A percentile compares a stretch with the other conserved stretches of the same genome.
phyloP scores from a whole-genome alignment of 2,113 vertebrate genomes.

The Calidris pygmaea region DNA sequence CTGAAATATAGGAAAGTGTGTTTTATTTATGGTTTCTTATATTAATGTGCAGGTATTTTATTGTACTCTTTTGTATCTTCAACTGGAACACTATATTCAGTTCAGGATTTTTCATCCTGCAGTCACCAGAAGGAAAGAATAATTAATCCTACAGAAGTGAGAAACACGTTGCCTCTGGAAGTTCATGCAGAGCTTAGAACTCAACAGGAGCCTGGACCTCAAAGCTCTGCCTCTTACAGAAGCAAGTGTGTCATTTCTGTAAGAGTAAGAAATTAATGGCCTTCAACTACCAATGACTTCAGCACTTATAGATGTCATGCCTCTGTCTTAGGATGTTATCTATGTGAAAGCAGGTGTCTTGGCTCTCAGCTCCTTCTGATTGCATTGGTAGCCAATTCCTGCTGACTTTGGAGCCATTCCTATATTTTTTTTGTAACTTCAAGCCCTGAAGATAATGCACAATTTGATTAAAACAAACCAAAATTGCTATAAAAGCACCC shows the following conservation, averaged over 20 bases:
- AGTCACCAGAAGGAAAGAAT: background rate
- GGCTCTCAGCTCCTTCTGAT: background rate
- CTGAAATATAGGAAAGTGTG: background rate
- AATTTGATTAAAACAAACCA: background rate
- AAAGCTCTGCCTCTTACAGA: background rate
- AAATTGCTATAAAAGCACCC: background rate
- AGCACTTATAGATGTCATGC: background rate
- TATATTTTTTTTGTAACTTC: background rate
- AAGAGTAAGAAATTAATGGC: background rate
- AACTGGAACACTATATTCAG: background rate
- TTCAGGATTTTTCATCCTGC: background rate
- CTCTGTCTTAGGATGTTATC: background rate
- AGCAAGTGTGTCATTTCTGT: accelerated
- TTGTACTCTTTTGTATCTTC: background rate
- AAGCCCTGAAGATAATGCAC: background rate
- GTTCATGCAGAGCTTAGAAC: background rate
- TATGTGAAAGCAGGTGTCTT: background rate
- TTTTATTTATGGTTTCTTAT: background rate
- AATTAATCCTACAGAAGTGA: background rate
- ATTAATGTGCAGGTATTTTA: background rate
- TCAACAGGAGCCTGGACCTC: background rate
- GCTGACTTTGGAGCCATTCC: background rate
- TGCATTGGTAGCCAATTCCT: background rate
- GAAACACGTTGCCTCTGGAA: background rate
- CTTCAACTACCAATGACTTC: background rate